phyloP scores from a whole-genome alignment of 1,140 invertebrate genomes.

The Drosophila murphyi region DNA sequence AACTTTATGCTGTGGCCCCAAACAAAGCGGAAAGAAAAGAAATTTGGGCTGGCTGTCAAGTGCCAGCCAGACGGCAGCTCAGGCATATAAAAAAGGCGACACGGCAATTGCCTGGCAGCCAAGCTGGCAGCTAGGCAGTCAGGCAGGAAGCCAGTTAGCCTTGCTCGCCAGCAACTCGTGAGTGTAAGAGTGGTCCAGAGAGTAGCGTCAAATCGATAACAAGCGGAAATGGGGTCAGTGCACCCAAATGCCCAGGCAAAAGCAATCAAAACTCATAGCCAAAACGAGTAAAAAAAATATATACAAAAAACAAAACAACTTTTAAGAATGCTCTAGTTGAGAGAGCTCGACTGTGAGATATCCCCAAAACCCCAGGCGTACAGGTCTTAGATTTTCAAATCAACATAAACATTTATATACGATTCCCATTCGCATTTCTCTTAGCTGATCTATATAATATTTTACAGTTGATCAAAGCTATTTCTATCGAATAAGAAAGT shows the following conservation, averaged over 20 bases:
- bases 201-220: conserved; percentile 73
- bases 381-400: too few species aligned
- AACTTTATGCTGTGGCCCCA: conserved; percentile 42
- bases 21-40: conserved; percentile 47
- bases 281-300: conserved; percentile 55
- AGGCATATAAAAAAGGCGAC: conserved; percentile 62
- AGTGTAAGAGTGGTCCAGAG: conserved; percentile 20
- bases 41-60: conserved; percentile 65
- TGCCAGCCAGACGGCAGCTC: conserved; percentile 49
- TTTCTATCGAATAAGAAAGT: too few species aligned
- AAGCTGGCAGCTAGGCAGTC: too few species aligned
- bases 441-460: too few species aligned
- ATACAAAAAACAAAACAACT: conserved; percentile 2
- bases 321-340: too few species aligned
- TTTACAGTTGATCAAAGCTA: too few species aligned
- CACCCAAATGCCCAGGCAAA: conserved; percentile 77
- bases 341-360: too few species aligned
- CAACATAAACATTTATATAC: too few species aligned
- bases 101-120: conserved; percentile 49
- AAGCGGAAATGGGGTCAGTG: conserved; percentile 80
- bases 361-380: too few species aligned
- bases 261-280: conserved; percentile 82
- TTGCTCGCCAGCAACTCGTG: neutral
- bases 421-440: too few species aligned
- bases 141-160: too few species aligned